These are phyloP conservation scores for Prochilodus magdalenae DNA, from an alignment of 2,113 vertebrate species.

Conservation along the genomic window DNA sequence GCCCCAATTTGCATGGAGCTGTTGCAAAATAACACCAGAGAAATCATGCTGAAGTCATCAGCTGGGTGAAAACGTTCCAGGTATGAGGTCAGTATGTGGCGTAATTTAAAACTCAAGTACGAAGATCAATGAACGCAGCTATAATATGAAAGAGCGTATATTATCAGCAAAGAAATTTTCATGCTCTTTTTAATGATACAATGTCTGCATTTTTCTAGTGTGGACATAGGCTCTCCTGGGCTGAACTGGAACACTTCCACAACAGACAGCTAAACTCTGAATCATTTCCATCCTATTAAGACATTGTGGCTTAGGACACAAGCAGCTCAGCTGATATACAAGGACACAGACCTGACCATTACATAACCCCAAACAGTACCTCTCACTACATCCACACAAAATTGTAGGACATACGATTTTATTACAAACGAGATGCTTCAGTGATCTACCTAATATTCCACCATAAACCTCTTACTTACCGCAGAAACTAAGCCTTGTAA, in stretches of 20 bases:
- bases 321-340: conserved; percentile 3
- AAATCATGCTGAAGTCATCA: neutral
- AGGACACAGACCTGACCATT: conserved; percentile 9
- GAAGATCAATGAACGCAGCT: neutral
- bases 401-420: too few species aligned
- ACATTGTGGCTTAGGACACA: conserved; percentile 12
- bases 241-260: neutral
- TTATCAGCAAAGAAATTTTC: too few species aligned
- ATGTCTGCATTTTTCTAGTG: too few species aligned
- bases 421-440: neutral
- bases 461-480: neutral
- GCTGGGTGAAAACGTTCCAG: neutral
- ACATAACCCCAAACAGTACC: conserved; percentile 17
- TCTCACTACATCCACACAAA: neutral
- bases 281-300: conserved; percentile 25
- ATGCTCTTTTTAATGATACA: too few species aligned
- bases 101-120: neutral
- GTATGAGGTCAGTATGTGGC: neutral
- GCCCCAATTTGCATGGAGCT: neutral
- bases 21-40: neutral
- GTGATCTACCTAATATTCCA: neutral
- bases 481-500: neutral
- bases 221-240: neutral
- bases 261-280: neutral
- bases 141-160: neutral